phyloP scores from a whole-genome alignment of 64 coral and sea anemone genomes.

The Anthopleura sola region DNA sequence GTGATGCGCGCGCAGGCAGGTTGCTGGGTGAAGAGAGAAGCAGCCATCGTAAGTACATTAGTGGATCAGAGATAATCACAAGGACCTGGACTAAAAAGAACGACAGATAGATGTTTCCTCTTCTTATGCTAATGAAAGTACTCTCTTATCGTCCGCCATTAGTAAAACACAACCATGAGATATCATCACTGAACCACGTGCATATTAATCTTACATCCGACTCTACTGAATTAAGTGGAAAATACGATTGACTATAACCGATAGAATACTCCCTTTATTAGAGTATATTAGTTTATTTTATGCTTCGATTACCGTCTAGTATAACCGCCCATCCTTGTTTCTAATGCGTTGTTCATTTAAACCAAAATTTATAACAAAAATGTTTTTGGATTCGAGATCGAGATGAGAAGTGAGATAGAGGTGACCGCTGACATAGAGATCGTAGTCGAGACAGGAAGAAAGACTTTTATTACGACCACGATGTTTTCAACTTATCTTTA shows the following conservation, averaged over 20 bases:
- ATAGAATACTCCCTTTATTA: neutral
- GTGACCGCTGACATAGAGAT: neutral
- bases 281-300: neutral
- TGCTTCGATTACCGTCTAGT: neutral
- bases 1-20: neutral
- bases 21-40: neutral
- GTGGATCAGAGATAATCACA: neutral
- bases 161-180: neutral
- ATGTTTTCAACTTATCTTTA: neutral
- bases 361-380: neutral
- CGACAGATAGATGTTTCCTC: neutral
- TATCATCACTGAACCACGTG: neutral
- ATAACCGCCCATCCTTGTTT: neutral
- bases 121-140: neutral
- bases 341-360: neutral
- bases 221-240: neutral
- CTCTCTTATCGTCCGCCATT: slow-evolving; percentile 3
- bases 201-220: neutral
- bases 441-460: neutral
- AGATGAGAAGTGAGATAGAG: neutral
- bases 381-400: neutral
- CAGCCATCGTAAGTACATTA: neutral
- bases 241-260: neutral
- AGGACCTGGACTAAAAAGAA: neutral
- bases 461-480: neutral